A percentile compares a stretch with the other conserved stretches of the same genome.
Conservation (phyloP, 1,140 invertebrate genomes). For the Drosophila funebris region DNA sequence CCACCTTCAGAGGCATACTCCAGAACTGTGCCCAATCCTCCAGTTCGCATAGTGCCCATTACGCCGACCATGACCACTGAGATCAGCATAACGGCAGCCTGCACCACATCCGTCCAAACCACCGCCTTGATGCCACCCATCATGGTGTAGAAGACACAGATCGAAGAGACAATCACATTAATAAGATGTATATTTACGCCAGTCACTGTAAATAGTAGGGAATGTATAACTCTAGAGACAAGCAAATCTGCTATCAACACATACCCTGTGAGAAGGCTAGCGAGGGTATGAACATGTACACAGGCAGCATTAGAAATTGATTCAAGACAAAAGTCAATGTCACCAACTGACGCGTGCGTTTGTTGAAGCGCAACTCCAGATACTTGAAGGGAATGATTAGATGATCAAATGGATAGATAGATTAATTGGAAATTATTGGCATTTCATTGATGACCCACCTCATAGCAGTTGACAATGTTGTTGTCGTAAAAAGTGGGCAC, state of each 20-base stretch:
- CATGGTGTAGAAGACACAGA: constrained; percentile 93
- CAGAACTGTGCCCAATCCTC: constrained; percentile 88
- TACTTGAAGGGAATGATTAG: constrained; percentile 85
- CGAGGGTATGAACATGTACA: constrained; percentile 86
- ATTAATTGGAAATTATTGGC: not conserved
- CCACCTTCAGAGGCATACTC: constrained; percentile 85
- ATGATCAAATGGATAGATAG: not conserved
- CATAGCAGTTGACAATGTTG: constrained; percentile 92
- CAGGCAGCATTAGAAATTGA: constrained; percentile 70
- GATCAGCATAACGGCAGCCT: constrained; percentile 90
- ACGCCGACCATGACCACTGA: constrained; percentile 88
- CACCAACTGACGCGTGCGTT: constrained; percentile 86
- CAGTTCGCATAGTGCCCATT: constrained; percentile 87
- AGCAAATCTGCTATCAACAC: not conserved
- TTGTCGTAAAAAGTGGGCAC: constrained; percentile 93
- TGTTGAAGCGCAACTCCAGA: constrained; percentile 88
- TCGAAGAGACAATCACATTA: constrained; percentile 88
- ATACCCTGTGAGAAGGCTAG: constrained; percentile 91
- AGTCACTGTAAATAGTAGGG: constrained; percentile 86
- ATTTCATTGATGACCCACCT: constrained; percentile 85
- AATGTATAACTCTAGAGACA: constrained; percentile 17
- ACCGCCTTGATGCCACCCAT: constrained; percentile 94
- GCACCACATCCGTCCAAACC: constrained; percentile 94
- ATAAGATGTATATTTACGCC: constrained; percentile 89
- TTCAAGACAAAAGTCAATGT: constrained; percentile 87